Base-by-base conservation (phyloP, 1,140 invertebrate genomes). In the Drosophila punjabiensis region DNA sequence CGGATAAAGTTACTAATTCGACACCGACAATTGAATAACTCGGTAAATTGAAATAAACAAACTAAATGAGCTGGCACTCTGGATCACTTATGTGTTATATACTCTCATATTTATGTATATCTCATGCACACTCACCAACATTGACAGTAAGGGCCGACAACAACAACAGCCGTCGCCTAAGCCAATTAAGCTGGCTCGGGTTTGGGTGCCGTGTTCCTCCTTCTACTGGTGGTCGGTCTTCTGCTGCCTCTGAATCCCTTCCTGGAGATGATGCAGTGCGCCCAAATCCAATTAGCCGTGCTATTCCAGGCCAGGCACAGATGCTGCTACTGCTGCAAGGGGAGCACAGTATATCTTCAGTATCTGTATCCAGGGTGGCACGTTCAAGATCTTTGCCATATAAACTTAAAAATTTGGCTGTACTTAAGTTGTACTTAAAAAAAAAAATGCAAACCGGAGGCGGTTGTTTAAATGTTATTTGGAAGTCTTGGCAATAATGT, bases 1-100 rank as follows among this genome's bases (percentile, higher is more conserved):
- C 37, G 35, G 18, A 33, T 67, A 70, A 39, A 53, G 18, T 37
- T 20, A 69, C 63, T 65, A 62, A 65, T 66, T 62, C 37, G 64
- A 50, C 61, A 67, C 63, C 47, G 67, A 65, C 65, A 69, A 68
- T 70, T 55, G 68, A 45, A 67, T 68, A 68, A 70, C 68, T 70
- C 68, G 65, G 32, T 59, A 74, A 74, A 74, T 74, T 74, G 70
- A 62, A 53, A 74, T 74, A 74, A 74, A 74, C 68, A 56, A 59
- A 43, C 48, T 73, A 74, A 74, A 61, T 73, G 69, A 60, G 67
- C 53, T 60, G 33, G 32, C 30, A 56, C 55, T 56, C 55, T 24
- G 55, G 55, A 56, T 56, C 53, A 56, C 53, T 37, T 56, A 56
- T 48, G 20, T 52, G 30, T 37, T 52, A 52, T 37, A 37, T 37